A percentile compares a stretch with the other conserved stretches of the same genome.
Evolutionary conservation across 1,140 invertebrate species (phyloP).

Genomic region (Drosophila bocki): DNA sequence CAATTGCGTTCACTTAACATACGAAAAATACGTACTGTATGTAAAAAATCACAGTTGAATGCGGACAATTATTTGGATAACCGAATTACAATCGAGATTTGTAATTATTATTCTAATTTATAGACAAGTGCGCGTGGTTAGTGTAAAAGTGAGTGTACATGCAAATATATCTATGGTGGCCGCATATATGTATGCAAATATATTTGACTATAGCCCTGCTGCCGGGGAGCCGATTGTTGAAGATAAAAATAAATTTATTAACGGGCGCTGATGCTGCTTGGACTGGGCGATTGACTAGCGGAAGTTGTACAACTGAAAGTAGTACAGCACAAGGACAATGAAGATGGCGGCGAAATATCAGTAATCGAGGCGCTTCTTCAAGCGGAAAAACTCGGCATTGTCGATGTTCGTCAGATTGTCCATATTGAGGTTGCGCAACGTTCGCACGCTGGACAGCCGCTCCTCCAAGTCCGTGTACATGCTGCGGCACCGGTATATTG

Average conservation of each 20-base stretch:
- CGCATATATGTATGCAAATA: constrained; percentile 8
- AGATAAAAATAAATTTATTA: constrained; percentile 19
- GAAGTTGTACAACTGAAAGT: constrained; percentile 84
- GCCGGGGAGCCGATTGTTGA: not conserved
- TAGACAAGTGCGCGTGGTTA: constrained; percentile 2
- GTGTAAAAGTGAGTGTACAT: constrained; percentile 17
- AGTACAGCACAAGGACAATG: constrained; percentile 77
- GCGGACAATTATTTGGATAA: constrained; percentile 30
- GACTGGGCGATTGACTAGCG: constrained; percentile 59
- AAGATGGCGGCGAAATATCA: constrained; percentile 84
- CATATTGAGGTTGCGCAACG: constrained; percentile 84
- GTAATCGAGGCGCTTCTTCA: constrained; percentile 83
- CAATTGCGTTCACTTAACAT: constrained; percentile 27
- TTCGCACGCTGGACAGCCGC: constrained; percentile 85
- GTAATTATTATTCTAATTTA: constrained; percentile 34
- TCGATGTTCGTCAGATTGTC: constrained; percentile 77
- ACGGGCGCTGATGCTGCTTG: not conserved
- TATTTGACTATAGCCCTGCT: constrained; percentile 31
- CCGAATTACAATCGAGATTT: constrained; percentile 17
- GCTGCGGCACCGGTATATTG: constrained; percentile 74
- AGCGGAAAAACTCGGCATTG: constrained; percentile 74
- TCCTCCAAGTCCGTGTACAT: constrained; percentile 86
- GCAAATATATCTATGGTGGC: constrained; percentile 11
- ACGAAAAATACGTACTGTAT: constrained; percentile 20
- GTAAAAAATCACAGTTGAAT: constrained; percentile 64